These are phyloP conservation scores for Pogonophryne albipinna DNA, from an alignment of 2,797 vertebrate genomes.

Conservation along the genomic window DNA sequence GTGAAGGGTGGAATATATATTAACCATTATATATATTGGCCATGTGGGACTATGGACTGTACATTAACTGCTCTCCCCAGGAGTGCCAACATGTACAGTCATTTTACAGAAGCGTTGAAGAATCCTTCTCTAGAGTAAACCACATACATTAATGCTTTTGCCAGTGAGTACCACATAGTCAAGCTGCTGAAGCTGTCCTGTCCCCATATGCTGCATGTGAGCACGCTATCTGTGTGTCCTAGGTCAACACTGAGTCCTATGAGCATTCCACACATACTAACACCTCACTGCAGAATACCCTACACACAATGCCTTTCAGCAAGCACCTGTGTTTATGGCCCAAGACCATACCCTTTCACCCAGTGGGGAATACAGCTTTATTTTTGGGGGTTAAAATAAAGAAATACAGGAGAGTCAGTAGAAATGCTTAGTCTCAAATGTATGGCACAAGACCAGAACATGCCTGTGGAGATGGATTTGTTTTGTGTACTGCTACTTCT, in stretches of 20 bases:
- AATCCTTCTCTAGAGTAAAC: neutral
- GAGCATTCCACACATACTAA: slow-evolving; percentile 81
- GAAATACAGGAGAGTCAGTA: neutral
- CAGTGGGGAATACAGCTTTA: slow-evolving; percentile 15
- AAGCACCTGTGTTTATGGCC: slow-evolving; percentile 71
- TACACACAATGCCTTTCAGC: slow-evolving; percentile 75
- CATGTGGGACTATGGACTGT: slow-evolving; percentile 45
- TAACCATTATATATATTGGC: slow-evolving; percentile 37
- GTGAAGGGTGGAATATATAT: slow-evolving; percentile 50
- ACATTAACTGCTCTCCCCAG: slow-evolving; percentile 43
- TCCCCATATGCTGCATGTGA: slow-evolving; percentile 68
- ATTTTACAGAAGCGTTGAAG: slow-evolving; percentile 26
- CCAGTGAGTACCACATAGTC: neutral
- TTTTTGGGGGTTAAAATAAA: neutral
- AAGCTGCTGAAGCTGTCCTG: slow-evolving; percentile 41
- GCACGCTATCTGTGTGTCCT: slow-evolving; percentile 79
- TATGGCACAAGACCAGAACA: neutral
- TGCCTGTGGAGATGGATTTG: neutral
- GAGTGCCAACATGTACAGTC: slow-evolving; percentile 47
- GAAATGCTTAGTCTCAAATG: neutral
- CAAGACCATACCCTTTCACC: slow-evolving; percentile 57
- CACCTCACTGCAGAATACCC: slow-evolving; percentile 81
- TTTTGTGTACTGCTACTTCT: neutral
- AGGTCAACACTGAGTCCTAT: slow-evolving; percentile 77
- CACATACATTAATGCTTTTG: neutral